Base-by-base conservation (phyloP, 2,888 invertebrate genomes). In the Neocrepidodera transversa region DNA sequence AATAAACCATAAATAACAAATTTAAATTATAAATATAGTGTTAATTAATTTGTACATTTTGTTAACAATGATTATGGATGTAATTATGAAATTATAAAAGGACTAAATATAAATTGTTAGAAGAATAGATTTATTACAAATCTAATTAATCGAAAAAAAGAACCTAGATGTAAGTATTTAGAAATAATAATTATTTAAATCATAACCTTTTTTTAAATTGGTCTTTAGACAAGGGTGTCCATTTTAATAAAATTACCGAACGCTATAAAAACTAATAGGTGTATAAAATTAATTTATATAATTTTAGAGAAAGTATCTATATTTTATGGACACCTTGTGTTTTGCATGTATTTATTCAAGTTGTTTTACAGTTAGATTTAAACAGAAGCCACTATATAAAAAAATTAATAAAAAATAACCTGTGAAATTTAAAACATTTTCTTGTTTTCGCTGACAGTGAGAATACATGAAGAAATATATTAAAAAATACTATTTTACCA, bases 321-420 rank as follows among this genome's bases (percentile, higher is more conserved):
- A 18, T 45, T 36, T 16, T 16, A 13, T 54, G 54, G 54, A 54
- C 54, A 45, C 35, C 54, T 36, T 54, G 54, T 54, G 16, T n/a
- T 35, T 16, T 54, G 54, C 54, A 54, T 54, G 54, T 54, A 45
- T 47, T 35, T 35, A 54, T 54, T 45, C 18, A 40, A 54, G 52
- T 42, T 52, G 7, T 54, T 54, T 45, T 54, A 43, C n/a, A 20
- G 32, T 51, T 40, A 13, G 8, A 20, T 23, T 42, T 42, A 30
- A 4, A 26, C 11, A 13, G 28, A 45, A 45, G 28, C 26, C 26
- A 45, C 45, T 45, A 45, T 28, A 32, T 13, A 36, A 36, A 16
- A 36, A 42, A 18, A 8, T 20, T 42, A 5, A 40, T 40, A 10
- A 40, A 18, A 10, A 8, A 11, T 11, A 14, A 40, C 6, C 18